Evolutionary conservation across 2,113 vertebrate genomes (phyloP).

Genomic region (Varanus komodoensis): DNA sequence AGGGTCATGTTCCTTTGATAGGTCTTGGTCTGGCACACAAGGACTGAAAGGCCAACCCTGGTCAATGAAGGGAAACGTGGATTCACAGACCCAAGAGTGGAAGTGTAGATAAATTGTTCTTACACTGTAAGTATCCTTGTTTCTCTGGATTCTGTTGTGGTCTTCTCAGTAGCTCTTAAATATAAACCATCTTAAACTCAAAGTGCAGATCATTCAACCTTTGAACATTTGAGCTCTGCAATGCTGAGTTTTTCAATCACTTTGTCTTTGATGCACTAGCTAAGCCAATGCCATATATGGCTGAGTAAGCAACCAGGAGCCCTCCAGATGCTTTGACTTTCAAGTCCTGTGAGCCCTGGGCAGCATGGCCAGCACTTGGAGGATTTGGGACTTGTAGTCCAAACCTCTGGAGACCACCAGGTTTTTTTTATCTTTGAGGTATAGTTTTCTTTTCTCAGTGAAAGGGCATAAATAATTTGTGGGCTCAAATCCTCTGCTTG

Average conservation of each 20-base stretch:
- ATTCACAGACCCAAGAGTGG: constrained; percentile 86
- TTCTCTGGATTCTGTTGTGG: background rate
- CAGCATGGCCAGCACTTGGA: no score
- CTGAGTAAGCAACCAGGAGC: no score
- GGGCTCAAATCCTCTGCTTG: background rate
- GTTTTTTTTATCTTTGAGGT: no score
- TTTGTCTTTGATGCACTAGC: background rate
- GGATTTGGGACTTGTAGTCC: no score
- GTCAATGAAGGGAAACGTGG: constrained; percentile 90
- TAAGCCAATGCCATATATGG: background rate
- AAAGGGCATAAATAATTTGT: background rate
- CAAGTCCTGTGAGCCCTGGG: no score
- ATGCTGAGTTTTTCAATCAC: background rate
- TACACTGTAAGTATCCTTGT: constrained; percentile 66
- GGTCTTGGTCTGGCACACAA: constrained; percentile 92
- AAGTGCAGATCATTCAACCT: background rate
- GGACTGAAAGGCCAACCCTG: constrained; percentile 86
- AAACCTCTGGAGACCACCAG: no score
- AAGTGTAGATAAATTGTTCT: constrained; percentile 78
- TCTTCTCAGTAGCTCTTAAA: background rate
- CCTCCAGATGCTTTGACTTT: no score
- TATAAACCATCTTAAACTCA: background rate
- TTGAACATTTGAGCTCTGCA: background rate
- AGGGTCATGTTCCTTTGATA: constrained; percentile 51
- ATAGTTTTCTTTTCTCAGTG: background rate